Evolutionary conservation across 1,140 invertebrate genomes (phyloP).

Genomic region (Zaprionus taronus): DNA sequence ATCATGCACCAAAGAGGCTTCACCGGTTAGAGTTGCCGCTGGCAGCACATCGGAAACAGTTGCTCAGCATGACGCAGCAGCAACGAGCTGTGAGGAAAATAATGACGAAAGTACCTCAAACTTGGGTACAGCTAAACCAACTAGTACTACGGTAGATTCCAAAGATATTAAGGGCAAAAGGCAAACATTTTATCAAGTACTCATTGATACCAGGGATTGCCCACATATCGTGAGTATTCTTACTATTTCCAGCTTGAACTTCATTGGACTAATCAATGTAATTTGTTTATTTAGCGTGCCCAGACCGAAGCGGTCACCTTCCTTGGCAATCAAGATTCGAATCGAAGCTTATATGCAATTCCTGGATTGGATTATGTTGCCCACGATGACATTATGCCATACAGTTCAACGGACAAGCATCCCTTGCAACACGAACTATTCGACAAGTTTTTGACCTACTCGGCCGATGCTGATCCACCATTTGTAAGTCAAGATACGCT

Average conservation of each 20-base stretch:
- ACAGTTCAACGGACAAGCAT: constrained; percentile 90
- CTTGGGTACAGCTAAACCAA: constrained; percentile 32
- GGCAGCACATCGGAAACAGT: constrained; percentile 50
- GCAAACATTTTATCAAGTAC: constrained; percentile 98
- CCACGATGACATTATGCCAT: constrained; percentile 97
- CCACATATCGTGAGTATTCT: constrained; percentile 94
- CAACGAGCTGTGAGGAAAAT: constrained; percentile 30
- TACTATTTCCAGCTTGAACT: not conserved
- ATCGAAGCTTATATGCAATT: constrained; percentile 96
- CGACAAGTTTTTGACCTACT: constrained; percentile 96
- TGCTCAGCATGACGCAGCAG: constrained; percentile 15
- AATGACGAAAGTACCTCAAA: constrained; percentile 29
- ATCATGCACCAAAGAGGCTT: constrained; percentile 65
- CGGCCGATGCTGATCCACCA: constrained; percentile 91
- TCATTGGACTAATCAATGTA: not conserved
- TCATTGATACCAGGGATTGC: constrained; percentile 98
- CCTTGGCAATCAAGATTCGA: constrained; percentile 97
- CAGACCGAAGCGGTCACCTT: constrained; percentile 99
- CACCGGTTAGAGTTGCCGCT: constrained; percentile 69
- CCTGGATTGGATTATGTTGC: constrained; percentile 98
- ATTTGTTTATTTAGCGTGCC: constrained; percentile 88
- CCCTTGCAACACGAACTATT: constrained; percentile 97
- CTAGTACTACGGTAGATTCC: constrained; percentile 82
- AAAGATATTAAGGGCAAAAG: constrained; percentile 96
- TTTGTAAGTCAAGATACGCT: constrained; percentile 96